Evolutionary conservation across 1,140 invertebrate genomes (phyloP).

Genomic region (Solenopsis fugax): DNA sequence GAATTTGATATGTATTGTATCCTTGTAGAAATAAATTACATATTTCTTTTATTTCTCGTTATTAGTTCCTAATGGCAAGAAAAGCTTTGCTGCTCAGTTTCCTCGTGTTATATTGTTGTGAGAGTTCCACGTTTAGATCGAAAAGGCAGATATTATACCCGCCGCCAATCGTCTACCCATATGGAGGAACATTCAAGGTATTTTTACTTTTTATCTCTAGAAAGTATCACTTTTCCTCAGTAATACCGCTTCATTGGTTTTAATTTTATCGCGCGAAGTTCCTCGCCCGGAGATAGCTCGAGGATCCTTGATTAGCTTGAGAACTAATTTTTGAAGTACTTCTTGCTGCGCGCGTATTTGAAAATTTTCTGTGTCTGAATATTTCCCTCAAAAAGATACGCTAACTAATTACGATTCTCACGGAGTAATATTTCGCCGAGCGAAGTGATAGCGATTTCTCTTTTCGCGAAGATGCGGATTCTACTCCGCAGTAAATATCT

Average conservation of each 20-base stretch:
- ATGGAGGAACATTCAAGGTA: slow-evolving; percentile 83
- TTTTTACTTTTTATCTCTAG: not conserved
- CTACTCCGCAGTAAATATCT: not conserved
- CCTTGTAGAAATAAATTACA: slow-evolving; percentile 10
- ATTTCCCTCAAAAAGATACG: slow-evolving; percentile 1
- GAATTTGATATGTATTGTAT: not conserved
- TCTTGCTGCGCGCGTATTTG: not conserved
- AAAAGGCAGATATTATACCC: slow-evolving; percentile 72
- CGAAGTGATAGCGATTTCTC: not conserved
- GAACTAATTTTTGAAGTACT: slow-evolving; percentile 30
- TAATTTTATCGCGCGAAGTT: slow-evolving; percentile 21
- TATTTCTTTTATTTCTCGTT: not conserved
- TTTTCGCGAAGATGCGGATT: not conserved
- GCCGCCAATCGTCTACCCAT: slow-evolving; percentile 81
- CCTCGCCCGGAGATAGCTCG: not conserved
- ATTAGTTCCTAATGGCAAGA: slow-evolving; percentile 36
- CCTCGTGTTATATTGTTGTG: not conserved
- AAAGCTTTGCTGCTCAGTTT: slow-evolving; percentile 18
- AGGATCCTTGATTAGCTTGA: slow-evolving; percentile 7
- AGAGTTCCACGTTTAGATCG: not conserved
- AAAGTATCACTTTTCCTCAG: not conserved
- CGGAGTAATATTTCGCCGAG: slow-evolving; percentile 1
- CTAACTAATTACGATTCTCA: slow-evolving; percentile 42
- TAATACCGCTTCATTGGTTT: not conserved
- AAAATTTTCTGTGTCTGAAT: slow-evolving; percentile 29